These are phyloP conservation scores for Drosophila mayri DNA, from an alignment of 1,140 invertebrate genomes.

Conservation along the genomic window DNA sequence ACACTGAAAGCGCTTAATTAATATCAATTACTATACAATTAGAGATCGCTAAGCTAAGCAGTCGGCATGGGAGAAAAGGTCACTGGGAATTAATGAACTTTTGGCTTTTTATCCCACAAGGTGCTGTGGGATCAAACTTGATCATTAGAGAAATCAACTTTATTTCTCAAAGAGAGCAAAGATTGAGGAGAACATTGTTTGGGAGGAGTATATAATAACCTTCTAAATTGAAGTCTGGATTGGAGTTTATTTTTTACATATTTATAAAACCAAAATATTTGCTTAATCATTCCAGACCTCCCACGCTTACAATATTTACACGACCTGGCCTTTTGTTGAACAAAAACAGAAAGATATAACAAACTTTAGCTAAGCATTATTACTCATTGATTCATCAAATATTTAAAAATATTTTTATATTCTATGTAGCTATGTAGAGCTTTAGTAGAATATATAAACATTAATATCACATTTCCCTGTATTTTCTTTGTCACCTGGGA, in stretches of 20 bases:
- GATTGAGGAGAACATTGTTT: neutral
- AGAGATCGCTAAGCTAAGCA: constrained; percentile 52
- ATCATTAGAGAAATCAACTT: constrained; percentile 12
- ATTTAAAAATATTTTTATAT: neutral
- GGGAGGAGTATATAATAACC: neutral
- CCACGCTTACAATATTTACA: constrained; percentile 3
- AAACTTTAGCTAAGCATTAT: neutral
- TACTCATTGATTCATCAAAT: neutral
- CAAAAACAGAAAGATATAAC: neutral
- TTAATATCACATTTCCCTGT: neutral
- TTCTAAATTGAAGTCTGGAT: neutral
- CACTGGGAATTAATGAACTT: constrained; percentile 59
- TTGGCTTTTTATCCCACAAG: constrained; percentile 43
- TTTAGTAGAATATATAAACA: neutral
- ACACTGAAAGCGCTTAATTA: constrained; percentile 59
- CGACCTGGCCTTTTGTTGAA: neutral
- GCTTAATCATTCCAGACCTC: constrained; percentile 26
- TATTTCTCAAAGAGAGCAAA: neutral
- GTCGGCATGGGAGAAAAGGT: constrained; percentile 43
- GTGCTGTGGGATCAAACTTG: constrained; percentile 36
- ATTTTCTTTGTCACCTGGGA: constrained; percentile 10
- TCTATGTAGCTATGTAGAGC: too few relatives aligned
- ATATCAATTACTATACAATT: constrained; percentile 82
- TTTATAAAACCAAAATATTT: constrained; percentile 1
- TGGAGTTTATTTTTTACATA: neutral